phyloP scores from a whole-genome alignment of 2,888 invertebrate species.

The Ochlodes sylvanus region DNA sequence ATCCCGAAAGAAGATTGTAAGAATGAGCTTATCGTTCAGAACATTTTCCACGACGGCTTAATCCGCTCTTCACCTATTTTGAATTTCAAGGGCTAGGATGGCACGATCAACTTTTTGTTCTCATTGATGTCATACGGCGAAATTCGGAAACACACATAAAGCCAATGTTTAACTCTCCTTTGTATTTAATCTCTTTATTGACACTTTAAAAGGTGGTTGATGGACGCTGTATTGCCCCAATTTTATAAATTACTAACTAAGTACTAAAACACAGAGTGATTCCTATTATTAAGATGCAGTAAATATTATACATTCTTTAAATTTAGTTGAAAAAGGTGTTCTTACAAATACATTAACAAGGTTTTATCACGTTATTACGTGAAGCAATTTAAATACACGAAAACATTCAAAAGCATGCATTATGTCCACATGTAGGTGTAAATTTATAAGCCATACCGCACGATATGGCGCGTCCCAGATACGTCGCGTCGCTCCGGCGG shows the following conservation, averaged over 20 bases:
- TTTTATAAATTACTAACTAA: too few relatives aligned
- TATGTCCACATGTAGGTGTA: too few relatives aligned
- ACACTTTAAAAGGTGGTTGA: too few relatives aligned
- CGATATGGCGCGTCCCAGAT: slow-evolving; percentile 73
- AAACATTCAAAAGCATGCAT: too few relatives aligned
- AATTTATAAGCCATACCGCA: slow-evolving; percentile 35
- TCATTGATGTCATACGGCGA: not conserved
- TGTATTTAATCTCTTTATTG: not conserved
- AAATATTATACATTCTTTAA: too few relatives aligned
- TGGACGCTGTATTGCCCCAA: too few relatives aligned
- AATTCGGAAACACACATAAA: slow-evolving; percentile 25
- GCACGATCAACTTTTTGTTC: slow-evolving; percentile 25
- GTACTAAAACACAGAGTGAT: too few relatives aligned
- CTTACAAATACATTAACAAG: too few relatives aligned
- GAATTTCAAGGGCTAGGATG: slow-evolving; percentile 24
- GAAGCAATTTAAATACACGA: too few relatives aligned
- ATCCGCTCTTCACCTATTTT: slow-evolving; percentile 34
- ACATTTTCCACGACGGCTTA: slow-evolving; percentile 17
- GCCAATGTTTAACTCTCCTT: not conserved
- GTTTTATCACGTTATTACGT: too few relatives aligned
- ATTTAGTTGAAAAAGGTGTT: too few relatives aligned
- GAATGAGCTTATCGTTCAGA: slow-evolving; percentile 19
- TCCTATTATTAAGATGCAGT: too few relatives aligned
- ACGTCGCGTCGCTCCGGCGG: slow-evolving; percentile 70
- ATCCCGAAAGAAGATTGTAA: not conserved